Base-by-base conservation (phyloP, 2,113 vertebrate species). In the Pycnonotus jocosus region DNA sequence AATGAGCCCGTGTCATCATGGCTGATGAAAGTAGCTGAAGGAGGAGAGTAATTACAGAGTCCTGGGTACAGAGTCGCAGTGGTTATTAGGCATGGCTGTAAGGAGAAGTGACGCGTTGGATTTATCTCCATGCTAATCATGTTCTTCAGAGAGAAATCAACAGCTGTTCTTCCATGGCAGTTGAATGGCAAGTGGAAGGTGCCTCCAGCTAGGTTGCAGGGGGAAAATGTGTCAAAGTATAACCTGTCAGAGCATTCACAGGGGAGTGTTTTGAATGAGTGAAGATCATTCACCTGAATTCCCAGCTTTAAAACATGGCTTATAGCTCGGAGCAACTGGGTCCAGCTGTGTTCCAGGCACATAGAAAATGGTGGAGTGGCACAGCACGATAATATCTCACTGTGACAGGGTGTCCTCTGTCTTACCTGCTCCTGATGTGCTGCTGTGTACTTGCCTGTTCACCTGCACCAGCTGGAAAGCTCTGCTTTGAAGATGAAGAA, bases 51-150 rank as follows among this genome's bases (percentile, higher is more conserved):
- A 97, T 97, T 95, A 91, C 93, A 78, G 90, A 58, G 76, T 93
- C 80, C 86, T 92, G n/a, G 21, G 83, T 61, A 4, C 28, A 33
- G 85, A 93, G 90, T 74, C 15, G 1, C 86, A 74, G 92, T 51
- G 73, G 88, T 94, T 94, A 88, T 96, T 96, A 94, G 95, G 93
- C 82, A 92, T 88, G 90, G 90, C 88, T 93, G 72, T 92, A 80
- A 96, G 94, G 78, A 96, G 92, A 94, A 84, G 94, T 88, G 95
- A 94, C 70, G 82, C 1, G 0, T 88, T 94, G 77, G 95, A 94
- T 97, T 96, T 94, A 96, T 96, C 95, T 96, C 95, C 93, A 96
- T 93, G 95, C 93, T 95, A 95, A 96, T 96, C 95, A 81, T 95
- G 94, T 96, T 97, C 95, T 96, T 96, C 96, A 96, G 92, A 96